Base-by-base conservation (phyloP, 2,797 vertebrate genomes). In the Pitangus sulphuratus region DNA sequence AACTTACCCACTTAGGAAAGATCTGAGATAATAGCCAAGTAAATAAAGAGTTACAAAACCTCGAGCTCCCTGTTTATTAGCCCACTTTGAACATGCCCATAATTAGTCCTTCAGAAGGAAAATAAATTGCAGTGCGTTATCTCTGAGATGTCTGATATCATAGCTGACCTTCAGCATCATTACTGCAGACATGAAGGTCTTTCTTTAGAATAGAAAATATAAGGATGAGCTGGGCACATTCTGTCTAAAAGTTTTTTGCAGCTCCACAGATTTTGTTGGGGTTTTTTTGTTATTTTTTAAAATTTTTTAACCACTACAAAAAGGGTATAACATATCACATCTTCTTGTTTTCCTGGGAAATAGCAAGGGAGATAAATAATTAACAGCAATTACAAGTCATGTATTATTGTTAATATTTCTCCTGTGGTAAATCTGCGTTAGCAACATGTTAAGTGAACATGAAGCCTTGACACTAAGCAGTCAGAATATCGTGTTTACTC, bases 141-240 rank as follows among this genome's bases (percentile, higher is more conserved):
- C 78, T 96, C 69, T 69, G 72, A 57, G 77, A 85, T 95, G 87
- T 89, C 95, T 97, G 92, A 94, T 97, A 94, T 90, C 74, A 92
- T 90, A 86, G 71, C 90, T 97, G 94, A 97, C 97, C 97, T 97
- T 97, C 97, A 97, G 76, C 94, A 92, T 97, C 94, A 92, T 97
- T 98, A 95, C 84, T 91, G 35, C 30, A 71, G 61, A 87, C 74
- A 64, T 77, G 80, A 95, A 97, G 91, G 87, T 80, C 89, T 93
- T 93, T 84, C 85, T 83, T 90, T 91, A 82, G 79, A 95, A 93
- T 5, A 95, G 69, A 69, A 92, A 89, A 74, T 65, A 11, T 15
- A 50, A 28, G 61, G 86, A 44, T 71, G 93, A 87, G 40, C 66
- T 48, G 61, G 33, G 39, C 35, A 40, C 14, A 18, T 90, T 87